Base-by-base conservation (phyloP, 1,140 invertebrate genomes). In the Colletes gigas region DNA sequence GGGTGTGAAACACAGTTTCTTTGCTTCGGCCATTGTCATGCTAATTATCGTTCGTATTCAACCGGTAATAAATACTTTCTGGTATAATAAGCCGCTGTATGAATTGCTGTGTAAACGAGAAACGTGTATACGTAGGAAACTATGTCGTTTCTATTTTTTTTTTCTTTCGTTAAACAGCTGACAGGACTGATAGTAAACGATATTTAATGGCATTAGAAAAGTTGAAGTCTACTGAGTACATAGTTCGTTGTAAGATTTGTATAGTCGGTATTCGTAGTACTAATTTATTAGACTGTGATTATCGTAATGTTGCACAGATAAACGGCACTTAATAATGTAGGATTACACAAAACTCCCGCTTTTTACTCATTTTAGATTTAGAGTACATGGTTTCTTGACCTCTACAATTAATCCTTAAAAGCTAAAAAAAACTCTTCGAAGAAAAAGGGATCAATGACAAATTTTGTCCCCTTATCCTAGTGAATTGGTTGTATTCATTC, bases 31-130 rank as follows among this genome's bases (percentile, higher is more conserved):
- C 17, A 65, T 65, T 73, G 60, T 65, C 19, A 65, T 65, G 77
- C 50, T 78, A 78, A 78, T 62, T 72, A 50, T 54, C 50, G 15
- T 66, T 57, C 17, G 41, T 63, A 52, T 57, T 52, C 7, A 39
- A 41, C 21, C 2, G 12, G 4, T 54, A 41, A 50, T 65, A 55
- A 55, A 73, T 47, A 47, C 50, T 65, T 55, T 50, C 9, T 4
- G 4, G 2, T 41, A 12, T 63, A 65, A 78, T 72, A 30, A 63
- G 57, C 15, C 9, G 41, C 0, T 21, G 8, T 44, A 69, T 50
- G 67, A 76, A 75, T 68, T 62, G 17, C n/a, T 12, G 12, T 60
- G 4, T n/a, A 21, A 44, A 6, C 39, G 39, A 55, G n/a, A 57
- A 55, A 55, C 39, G 8, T 39, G 65, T 12, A 47, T 12, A 12